Base-by-base conservation (phyloP, 92 coral and sea anemone genomes). In the Diadumene lineata region DNA sequence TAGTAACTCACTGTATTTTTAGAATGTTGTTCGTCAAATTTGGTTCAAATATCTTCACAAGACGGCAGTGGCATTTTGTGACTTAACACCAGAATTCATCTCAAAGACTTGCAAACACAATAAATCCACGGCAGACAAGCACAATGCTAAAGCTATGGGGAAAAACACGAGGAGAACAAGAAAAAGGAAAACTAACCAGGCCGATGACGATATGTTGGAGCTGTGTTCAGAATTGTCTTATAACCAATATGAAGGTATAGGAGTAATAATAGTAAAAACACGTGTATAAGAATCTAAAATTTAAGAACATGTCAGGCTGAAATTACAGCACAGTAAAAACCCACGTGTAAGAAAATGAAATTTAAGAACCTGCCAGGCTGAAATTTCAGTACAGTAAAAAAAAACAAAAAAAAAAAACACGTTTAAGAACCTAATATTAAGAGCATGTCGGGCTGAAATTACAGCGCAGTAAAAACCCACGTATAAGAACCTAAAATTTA, bases 21-120 rank as follows among this genome's bases (percentile, higher is more conserved):
- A 94, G 98, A 94, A 94, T 75, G 71, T 88, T 43, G 94, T 94
- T 16, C 87, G 93, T 13, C 96, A 94, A 71, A 77, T 94, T 65
- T 94, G 98, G 98, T 91, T 88, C 68, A 80, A 68, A 62, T 94
- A 83, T 78, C 73, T 94, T 43, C 80, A 86, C 66, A 50, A 22
- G n/a, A 66, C 86, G 50, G 84, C 81, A 1, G 75, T 76, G 33
- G 92, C 94, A 38, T 92, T 92, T 64, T 73, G 75, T 7, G 76
- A 77, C 1, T 19, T 72, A 46, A 44, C 32, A 64, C 11, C 29
- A 24, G 50, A 32, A 78, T 0, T 1, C n/a, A 28, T 28, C 21
- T 11, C 1, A n/a, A 62, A 28, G 13, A 1, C 2, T 19, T 15
- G 43, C 1, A 13, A 62, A 62, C n/a, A 53, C 6, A 53, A 13